phyloP scores from a whole-genome alignment of 2,797 vertebrate genomes.

The Parauchenoglanis ngamensis region DNA sequence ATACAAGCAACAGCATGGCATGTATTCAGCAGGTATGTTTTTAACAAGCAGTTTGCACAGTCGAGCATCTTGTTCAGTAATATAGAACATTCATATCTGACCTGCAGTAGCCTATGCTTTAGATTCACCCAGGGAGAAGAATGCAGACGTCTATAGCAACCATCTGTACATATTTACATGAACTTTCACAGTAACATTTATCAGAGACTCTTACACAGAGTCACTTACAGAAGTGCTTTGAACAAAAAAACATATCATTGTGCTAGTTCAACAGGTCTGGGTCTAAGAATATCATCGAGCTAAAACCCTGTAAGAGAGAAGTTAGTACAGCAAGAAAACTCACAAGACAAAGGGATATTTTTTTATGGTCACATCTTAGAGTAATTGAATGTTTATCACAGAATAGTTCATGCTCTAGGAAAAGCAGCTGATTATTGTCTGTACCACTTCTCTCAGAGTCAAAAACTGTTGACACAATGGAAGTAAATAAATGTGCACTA shows the following conservation, averaged over 20 bases:
- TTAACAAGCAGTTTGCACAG: conserved; percentile 2
- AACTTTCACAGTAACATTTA: background rate
- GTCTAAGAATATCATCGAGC: conserved; percentile 8
- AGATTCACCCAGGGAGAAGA: conserved; percentile 5
- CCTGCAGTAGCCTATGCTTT: conserved; percentile 13
- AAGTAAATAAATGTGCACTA: conserved; percentile 35
- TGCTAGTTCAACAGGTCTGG: conserved; percentile 4
- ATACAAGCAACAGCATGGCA: background rate
- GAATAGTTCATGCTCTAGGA: conserved; percentile 23
- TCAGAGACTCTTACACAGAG: background rate
- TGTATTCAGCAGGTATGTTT: background rate
- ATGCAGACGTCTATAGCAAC: background rate
- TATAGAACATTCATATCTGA: background rate
- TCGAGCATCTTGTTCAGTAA: background rate
- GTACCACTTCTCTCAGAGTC: conserved; percentile 21
- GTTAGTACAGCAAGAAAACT: background rate
- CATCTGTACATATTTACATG: background rate
- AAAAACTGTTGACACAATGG: conserved; percentile 19
- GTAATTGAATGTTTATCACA: conserved; percentile 47
- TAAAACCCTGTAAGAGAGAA: background rate
- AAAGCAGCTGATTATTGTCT: conserved; percentile 27
- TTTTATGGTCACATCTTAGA: conserved; percentile 20
- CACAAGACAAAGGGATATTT: background rate
- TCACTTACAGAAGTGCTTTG: background rate
- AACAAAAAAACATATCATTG: background rate